Base-by-base conservation (phyloP, 1,140 invertebrate species). In the Laupala kohalensis region DNA sequence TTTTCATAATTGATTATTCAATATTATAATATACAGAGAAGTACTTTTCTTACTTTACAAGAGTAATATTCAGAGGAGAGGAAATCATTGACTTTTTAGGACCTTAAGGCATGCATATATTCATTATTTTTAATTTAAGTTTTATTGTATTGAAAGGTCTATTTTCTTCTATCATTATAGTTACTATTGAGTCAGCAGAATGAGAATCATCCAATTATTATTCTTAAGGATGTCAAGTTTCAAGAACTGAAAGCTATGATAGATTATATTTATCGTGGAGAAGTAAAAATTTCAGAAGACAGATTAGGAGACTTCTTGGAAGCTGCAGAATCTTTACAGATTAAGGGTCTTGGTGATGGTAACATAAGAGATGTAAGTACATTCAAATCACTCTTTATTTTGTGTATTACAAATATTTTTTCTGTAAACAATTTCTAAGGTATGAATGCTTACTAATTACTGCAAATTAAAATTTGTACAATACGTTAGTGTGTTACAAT, bases 191-290 rank as follows among this genome's bases (percentile, higher is more conserved):
- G 90, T 81, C 89, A 92, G 81, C 91, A 93, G 81, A 92, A 91
- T 82, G 92, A 94, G 80, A 93, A 94, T 81, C 92, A 95, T 83
- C 92, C 92, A 67, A 93, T 95, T 78, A 90, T 96, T 75, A 93
- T 95, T 81, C 84, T 95, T 75, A 93, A 94, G 84, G 92, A 95
- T 86, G 92, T 96, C 9, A 93, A 92, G 81, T 95, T 92, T 83
- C 89, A 91, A 81, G 92, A 95, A 83, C 81, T 96, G 74, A 89
- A 93, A 83, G 92, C 92, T 72, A 93, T 96, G 88, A 91, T 95
- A 86, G 92, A 94, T 80, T 95, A 95, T 77, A 96, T 96, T 92
- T 96, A 96, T 82, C 86, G 91, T 77, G 94, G 94, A 68, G 93
- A 96, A 85, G 93, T 96, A 28, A 95, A 95, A 83, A 94, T 96